Evolutionary conservation across 1,140 invertebrate species (phyloP), one percentile per base, ranked within the genome.

Genomic region (Charaxes varanes): DNA sequence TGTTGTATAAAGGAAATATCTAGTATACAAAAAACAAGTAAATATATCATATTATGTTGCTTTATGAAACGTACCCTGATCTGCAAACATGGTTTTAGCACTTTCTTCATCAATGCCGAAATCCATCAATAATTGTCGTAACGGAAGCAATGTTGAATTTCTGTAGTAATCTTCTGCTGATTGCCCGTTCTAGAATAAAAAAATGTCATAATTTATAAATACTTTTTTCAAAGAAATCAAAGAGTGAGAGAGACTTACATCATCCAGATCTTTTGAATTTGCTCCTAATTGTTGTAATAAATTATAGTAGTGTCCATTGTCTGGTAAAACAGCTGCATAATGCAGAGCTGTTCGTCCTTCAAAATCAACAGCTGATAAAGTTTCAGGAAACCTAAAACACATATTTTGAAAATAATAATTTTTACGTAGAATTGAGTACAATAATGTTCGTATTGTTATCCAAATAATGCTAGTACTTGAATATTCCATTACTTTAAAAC

Each of bases 291-390:
- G 93, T 54, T 93, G 79, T 21, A 97, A 82, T 28, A 95, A 85
- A 71, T 95, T 93, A 72, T 94, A 97, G 62, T 95, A 94, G 69
- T 95, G 92, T 0, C 93, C 94, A 54, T 94, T 94, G 61, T 97
- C 95, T 7, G 90, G 88, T 18, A 96, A 78, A 2, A 91, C 91
- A 3, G 94, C 93, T 3, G 95, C 93, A 72, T 97, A 97, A 84
- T 97, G 95, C 19, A 97, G 86, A n/a, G 95, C 90, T 2, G 94
- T 97, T 54, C 95, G 86, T 16, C 93, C 94, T 72, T 93, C 90
- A 62, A 90, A 81, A 81, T 95, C 94, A 17, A 88, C 86, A 10
- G 89, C 88, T 31, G 90, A 88, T 16, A 92, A 83, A 3, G 93
- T 94, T 86, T 94, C 92, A n/a, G 94, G 93, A 86, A 96, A 95